Conservation (phyloP, 2,888 invertebrate genomes). For the Mythimna lalbum region DNA sequence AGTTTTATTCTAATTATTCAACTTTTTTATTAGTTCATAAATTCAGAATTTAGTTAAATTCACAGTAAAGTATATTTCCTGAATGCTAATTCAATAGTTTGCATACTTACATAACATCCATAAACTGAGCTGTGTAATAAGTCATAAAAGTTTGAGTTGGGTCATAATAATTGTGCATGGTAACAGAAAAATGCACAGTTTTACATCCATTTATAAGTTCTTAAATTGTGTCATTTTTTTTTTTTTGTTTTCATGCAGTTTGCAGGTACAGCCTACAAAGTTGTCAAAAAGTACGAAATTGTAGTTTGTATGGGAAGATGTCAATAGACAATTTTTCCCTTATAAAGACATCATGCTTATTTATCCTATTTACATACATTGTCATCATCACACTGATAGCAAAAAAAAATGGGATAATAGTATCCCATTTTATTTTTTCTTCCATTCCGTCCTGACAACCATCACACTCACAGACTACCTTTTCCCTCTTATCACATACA, state of each 20-base stretch:
- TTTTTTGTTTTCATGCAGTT: neutral
- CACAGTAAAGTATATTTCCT: neutral
- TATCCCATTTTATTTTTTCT: too few relatives aligned
- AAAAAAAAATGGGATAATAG: too few relatives aligned
- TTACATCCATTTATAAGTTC: neutral
- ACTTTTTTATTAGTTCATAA: neutral
- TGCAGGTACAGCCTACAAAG: too few relatives aligned
- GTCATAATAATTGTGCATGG: slow-evolving; percentile 3
- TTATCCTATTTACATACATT: too few relatives aligned
- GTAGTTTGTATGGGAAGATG: neutral
- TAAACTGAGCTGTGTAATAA: slow-evolving; percentile 17
- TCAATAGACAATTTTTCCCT: neutral
- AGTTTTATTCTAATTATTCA: slow-evolving; percentile 40
- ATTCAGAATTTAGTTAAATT: neutral
- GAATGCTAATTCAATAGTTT: neutral
- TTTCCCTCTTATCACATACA: too few relatives aligned
- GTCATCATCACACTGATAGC: too few relatives aligned
- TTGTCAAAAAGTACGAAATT: neutral
- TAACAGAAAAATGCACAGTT: neutral
- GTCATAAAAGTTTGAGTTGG: slow-evolving; percentile 22
- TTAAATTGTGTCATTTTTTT: neutral
- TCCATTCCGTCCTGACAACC: too few relatives aligned
- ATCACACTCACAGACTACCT: too few relatives aligned
- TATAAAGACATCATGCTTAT: too few relatives aligned
- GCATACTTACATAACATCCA: slow-evolving; percentile 31